Evolutionary conservation across 2,888 invertebrate species (phyloP), one percentile per base, ranked within the genome.

Genomic region (Zygaena filipendulae): DNA sequence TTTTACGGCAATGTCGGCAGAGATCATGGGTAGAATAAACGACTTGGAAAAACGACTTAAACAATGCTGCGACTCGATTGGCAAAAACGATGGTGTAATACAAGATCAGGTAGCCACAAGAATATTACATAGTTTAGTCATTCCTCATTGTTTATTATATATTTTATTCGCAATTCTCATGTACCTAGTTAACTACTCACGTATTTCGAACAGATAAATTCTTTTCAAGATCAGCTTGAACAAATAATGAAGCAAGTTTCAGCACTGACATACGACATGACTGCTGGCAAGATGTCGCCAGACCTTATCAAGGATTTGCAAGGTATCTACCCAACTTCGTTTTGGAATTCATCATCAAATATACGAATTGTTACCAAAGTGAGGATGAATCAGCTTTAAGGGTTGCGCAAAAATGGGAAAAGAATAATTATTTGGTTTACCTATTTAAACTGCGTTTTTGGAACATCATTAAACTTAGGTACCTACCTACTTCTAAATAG

Each of bases 161-260:
- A 24, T 24, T 4, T 19, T 25, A 29, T 9, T 9, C 13, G 12
- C 7, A 2, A 9, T 25, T 18, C 2, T 4, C 16, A 16, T 27
- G 4, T 16, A 16, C 16, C 16, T 16, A 16, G 7, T 16, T 6
- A 7, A 7, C 4, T 4, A 16, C 7, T 16, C 16, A 7, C 5
- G 16, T 12, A 14, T 21, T 18, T 13, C 16, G 63, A 68, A 11
- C 66, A 84, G 69, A 45, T 83, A 6, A 55, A 46, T 27, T 64
- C 66, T 1, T 54, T 84, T 43, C 81, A 83, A 54, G 69, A 77
- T 30, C 74, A 82, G 44, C 42, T 83, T 24, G 66, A 62, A 10
- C 59, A 68, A 32, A 42, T 85, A 18, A 62, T 79, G 30, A 63
- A 50, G 36, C 61, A 72, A 48, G 44, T 66, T n/a, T 40, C 45